Evolutionary conservation across 2,888 invertebrate species (phyloP).

Genomic region (Balanococcus diminutus): DNA sequence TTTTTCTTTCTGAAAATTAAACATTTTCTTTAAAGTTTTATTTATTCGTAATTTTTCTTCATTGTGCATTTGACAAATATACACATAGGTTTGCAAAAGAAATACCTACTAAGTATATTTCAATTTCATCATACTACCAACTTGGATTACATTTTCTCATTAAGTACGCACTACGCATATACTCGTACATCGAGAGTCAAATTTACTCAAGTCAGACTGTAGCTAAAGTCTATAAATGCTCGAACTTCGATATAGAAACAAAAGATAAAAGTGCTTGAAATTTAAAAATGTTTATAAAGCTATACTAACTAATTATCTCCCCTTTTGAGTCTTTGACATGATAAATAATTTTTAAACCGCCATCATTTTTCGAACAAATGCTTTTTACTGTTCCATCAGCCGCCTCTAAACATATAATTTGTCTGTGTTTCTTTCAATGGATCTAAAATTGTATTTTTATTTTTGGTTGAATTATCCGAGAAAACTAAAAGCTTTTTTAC

Average conservation of each 20-base stretch:
- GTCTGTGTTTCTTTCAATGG: not conserved
- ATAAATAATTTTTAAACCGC: not conserved
- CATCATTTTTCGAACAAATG: not conserved
- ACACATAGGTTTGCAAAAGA: not conserved
- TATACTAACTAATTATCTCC: not conserved
- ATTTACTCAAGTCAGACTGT: not conserved
- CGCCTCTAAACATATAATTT: constrained; percentile 13
- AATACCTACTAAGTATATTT: not conserved
- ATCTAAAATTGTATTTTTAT: not conserved
- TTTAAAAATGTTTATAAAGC: not conserved
- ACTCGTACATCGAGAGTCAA: no score
- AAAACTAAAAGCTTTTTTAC: constrained; percentile 17
- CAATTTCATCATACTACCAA: not conserved
- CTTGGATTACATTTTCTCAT: not conserved
- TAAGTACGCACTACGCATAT: no score
- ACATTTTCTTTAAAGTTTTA: not conserved
- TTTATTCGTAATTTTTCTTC: not conserved
- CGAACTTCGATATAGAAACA: not conserved
- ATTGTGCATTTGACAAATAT: no score
- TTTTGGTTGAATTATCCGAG: not conserved
- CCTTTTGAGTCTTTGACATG: not conserved
- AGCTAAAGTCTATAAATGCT: not conserved
- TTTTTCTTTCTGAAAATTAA: not conserved
- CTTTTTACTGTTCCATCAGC: not conserved
- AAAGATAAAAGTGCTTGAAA: not conserved